Evolutionary conservation across 37 sponge, comb jelly and placozoan species (phyloP).

Genomic region (Diacarnus erythraeanus): DNA sequence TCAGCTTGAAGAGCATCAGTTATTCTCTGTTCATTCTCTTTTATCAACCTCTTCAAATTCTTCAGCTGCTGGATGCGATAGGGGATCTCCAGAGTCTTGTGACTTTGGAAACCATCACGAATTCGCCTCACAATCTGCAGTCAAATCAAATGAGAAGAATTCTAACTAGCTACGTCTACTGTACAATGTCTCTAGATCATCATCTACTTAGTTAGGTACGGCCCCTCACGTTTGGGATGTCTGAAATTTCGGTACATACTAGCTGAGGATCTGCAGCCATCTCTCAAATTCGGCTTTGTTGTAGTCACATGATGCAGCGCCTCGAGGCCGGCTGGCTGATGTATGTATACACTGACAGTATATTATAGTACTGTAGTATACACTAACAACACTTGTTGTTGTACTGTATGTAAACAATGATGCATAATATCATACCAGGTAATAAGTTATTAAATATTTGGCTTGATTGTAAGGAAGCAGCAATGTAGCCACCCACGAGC

Average conservation of each 20-base stretch:
- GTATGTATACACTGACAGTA: too few relatives aligned
- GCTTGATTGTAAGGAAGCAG: too few relatives aligned
- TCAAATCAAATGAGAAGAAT: not conserved
- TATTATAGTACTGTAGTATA: too few relatives aligned
- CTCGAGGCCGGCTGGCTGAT: too few relatives aligned
- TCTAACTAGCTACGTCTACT: not conserved
- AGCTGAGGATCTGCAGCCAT: not conserved
- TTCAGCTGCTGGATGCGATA: conserved; percentile 53
- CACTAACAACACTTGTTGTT: too few relatives aligned
- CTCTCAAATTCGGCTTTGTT: too few relatives aligned
- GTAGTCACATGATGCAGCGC: too few relatives aligned
- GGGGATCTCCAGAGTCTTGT: conserved; percentile 27
- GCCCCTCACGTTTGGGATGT: not conserved
- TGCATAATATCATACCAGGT: too few relatives aligned
- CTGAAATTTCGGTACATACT: not conserved
- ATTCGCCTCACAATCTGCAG: conserved; percentile 44
- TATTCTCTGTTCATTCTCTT: conserved; percentile 50
- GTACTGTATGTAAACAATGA: too few relatives aligned
- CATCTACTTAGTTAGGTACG: not conserved
- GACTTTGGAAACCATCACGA: conserved; percentile 29
- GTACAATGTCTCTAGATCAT: not conserved
- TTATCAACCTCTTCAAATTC: conserved; percentile 45
- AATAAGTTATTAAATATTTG: too few relatives aligned
- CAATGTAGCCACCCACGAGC: too few relatives aligned
- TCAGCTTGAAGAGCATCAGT: conserved; percentile 43